phyloP scores from a whole-genome alignment of 2,797 vertebrate genomes.

The Aratinga solstitialis region DNA sequence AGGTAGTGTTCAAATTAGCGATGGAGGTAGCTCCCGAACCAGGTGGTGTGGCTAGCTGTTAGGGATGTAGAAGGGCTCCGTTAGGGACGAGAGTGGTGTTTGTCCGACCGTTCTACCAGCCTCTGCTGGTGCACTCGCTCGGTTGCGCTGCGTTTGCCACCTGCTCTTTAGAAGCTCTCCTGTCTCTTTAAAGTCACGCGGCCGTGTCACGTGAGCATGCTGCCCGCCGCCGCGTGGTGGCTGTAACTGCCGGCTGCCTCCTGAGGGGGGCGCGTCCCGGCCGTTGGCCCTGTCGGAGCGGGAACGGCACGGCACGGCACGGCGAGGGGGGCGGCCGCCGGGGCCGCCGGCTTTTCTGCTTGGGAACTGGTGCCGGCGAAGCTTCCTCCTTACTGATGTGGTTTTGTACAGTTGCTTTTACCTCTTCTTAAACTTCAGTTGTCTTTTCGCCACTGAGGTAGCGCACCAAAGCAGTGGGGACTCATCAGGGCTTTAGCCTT shows the following conservation, averaged over 20 bases:
- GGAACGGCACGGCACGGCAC: fast-evolving
- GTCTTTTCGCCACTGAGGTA: background rate
- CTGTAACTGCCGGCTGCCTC: fast-evolving
- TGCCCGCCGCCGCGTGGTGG: fast-evolving
- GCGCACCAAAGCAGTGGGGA: fast-evolving
- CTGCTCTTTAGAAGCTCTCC: background rate
- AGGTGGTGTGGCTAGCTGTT: background rate
- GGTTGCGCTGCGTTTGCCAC: background rate
- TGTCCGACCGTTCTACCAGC: background rate
- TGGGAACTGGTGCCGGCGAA: background rate
- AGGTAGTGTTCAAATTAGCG: background rate
- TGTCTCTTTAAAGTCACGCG: background rate
- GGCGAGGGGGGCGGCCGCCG: background rate
- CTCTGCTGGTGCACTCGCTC: background rate
- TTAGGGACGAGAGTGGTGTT: background rate
- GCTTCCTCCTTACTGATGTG: background rate
- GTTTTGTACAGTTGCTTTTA: background rate
- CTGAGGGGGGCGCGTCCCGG: fast-evolving
- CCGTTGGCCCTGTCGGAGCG: fast-evolving
- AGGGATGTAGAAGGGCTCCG: background rate
- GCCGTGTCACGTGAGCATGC: background rate
- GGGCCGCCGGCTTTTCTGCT: background rate
- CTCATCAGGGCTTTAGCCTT: fast-evolving
- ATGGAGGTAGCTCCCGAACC: background rate
- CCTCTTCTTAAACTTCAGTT: background rate